Evolutionary conservation across 2,888 invertebrate species (phyloP), one percentile per base, ranked within the genome.

Genomic region (Lepeophtheirus nordmannii): DNA sequence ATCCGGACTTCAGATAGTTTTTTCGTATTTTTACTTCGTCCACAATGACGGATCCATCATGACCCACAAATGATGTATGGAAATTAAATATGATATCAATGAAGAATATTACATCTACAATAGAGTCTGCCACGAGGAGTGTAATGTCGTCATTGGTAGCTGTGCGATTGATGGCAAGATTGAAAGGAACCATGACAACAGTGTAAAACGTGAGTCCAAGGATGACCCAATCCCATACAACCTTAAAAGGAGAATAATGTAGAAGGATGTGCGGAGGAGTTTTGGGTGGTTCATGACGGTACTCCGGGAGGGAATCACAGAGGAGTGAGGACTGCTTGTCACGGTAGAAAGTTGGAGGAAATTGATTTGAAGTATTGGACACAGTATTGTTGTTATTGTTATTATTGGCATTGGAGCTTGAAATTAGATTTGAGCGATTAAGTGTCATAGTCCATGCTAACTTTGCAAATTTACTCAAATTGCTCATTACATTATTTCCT

Each of bases 101-200:
- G 71, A 81, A 80, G 72, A 81, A 81, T 62, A 81, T 78, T 20
- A 81, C 80, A 70, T 81, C 81, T n/a, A 81, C 80, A 65, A 81
- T 78, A 66, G 78, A 78, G 70, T 73, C 73, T 59, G 73, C 69
- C 66, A 73, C 73, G 23, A 73, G 68, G 17, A 73, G 37, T 12
- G 23, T 59, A n/a, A 59, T 59, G 60, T 59, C 60, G 12, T 20
- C 22, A 7, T 20, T 59, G 37, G 20, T 20, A 56, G 23, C 23
- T 1, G 46, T 41, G 17, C 64, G 39, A 37, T 79, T 75, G 72
- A 81, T 81, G 67, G 81, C 79, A 57, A 80, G 79, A 71, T 81
- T 81, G 72, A 78, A 81, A 1, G 81, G 81, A 14, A 81, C 81
- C 75, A 81, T 79, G 71, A 81, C 76, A 67, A 81, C 80, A 17